Evolutionary conservation across 2,113 vertebrate species (phyloP), one percentile per base, ranked within the genome.

Genomic region (Hyperopisus bebe): DNA sequence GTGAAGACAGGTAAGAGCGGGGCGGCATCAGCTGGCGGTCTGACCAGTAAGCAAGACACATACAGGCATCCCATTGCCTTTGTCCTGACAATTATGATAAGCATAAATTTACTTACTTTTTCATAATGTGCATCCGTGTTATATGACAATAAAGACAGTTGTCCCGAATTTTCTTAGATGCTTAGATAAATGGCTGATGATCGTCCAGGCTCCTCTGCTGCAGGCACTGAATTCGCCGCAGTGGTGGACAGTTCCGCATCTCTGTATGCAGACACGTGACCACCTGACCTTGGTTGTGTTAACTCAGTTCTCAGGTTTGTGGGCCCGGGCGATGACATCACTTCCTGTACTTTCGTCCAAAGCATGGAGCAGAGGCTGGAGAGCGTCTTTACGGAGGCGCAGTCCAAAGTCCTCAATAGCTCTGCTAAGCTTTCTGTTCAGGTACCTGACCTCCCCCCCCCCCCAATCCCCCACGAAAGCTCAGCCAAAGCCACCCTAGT

Each of bases 311-410:
- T 99, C 89, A 97, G 98, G 94, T 99, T 99, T 89, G 97, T 99
- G 90, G 96, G 97, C 51, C 97, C 97, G 0, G 95, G 96, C 2
- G 97, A 98, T 93, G 97, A 98, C 82, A 96, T 98, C 90, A 97
- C 96, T 93, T 98, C 97, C 2, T 99, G 98, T 95, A 97, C 94
- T 77, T 99, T 99, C 92, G 95, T 96, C 39, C 98, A 98, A 95
- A 97, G 97, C 13, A 96, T 99, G 97, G 98, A 98, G 90, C 96
- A 97, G 91, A 94, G 97, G 70, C 94, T 99, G 80, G 96, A 97
- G 94, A 98, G 96, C 19, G 98, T 98, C 0, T 99, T 97, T 48
- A 97, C 97, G 11, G 98, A 98, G 90, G 98, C 98, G 1, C 97
- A 98, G 93, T 96, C 97, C 89, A 99, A 97, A 92, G 96, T 97